Conservation (phyloP, 1,140 invertebrate genomes). For the Elysia chlorotica region DNA sequence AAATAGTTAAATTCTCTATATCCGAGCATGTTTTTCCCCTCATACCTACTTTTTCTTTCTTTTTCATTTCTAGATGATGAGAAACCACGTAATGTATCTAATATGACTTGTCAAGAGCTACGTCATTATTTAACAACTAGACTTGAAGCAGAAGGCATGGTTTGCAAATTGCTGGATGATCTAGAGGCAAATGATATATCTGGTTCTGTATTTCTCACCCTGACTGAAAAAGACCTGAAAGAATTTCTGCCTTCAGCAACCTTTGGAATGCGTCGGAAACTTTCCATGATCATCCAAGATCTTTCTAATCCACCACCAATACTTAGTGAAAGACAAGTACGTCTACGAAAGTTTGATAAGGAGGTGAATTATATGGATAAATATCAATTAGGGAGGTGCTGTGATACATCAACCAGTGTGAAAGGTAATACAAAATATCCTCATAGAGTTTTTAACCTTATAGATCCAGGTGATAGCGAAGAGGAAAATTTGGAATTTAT, state of each 20-base stretch:
- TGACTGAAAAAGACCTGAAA: neutral
- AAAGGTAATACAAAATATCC: slow-evolving; percentile 1
- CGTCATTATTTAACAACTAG: too few relatives aligned
- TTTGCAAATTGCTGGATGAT: too few relatives aligned
- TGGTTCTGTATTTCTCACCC: neutral
- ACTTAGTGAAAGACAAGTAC: neutral
- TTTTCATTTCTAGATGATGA: too few relatives aligned
- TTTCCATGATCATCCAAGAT: neutral
- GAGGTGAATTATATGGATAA: slow-evolving; percentile 4
- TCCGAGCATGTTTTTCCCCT: too few relatives aligned
- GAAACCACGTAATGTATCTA: too few relatives aligned
- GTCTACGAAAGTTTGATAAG: neutral
- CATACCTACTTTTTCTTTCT: too few relatives aligned
- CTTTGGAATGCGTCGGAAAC: neutral
- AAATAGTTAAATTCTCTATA: too few relatives aligned
- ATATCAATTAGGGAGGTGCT: slow-evolving; percentile 4
- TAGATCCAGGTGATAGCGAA: neutral
- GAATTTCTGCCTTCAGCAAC: neutral
- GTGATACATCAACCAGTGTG: neutral
- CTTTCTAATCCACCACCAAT: too few relatives aligned
- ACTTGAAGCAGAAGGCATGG: too few relatives aligned
- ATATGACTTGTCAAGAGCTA: too few relatives aligned
- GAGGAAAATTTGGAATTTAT: neutral
- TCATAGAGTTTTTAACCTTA: neutral
- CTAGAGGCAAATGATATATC: neutral